Evolutionary conservation across 2,113 vertebrate genomes (phyloP), one percentile per base, ranked within the genome.

Genomic region (Macrotis lagotis): DNA sequence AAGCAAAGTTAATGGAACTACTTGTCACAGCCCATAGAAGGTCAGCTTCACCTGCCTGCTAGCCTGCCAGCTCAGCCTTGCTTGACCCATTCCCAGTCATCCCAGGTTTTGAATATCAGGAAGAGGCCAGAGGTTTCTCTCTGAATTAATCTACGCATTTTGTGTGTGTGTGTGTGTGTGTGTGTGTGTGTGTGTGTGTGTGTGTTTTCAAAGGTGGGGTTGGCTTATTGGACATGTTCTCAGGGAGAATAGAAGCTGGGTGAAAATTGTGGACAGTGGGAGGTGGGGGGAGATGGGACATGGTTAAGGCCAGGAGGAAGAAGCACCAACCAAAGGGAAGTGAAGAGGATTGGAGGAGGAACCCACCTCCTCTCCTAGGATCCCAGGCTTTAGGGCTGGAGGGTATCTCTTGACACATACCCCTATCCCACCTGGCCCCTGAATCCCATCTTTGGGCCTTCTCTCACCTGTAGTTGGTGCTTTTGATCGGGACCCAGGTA

Each of bases 381-480:
- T 44, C 24, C 48, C 48, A 49, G 12, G 14, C 88, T 49, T 48
- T 48, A 48, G 88, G 88, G 44, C 44, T 48, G 25, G 48, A 89
- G 24, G 48, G 12, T 25, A 49, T n/a, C 88, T 48, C 48, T 49
- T 89, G 48, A 48, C 25, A 89, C 88, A 22, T 83, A n/a, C 48
- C 88, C 14, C 47, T 49, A 16, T 25, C 47, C 88, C 5, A 50
- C 25, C 25, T 90, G 47, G 16, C 47, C 48, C 48, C 48, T 28
- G 89, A 50, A 90, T 28, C 89, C 28, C 89, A 48, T 48, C 48
- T 48, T 22, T 26, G 10, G 47, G 50, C 50, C 66, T 0, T 8
- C 96, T 51, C 98, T 98, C 97, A 99, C 99, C 99, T 99, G 98
- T 99, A 99, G 98, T 99, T 99, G 94, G 99, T 99, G 96, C 99